Percentiles rank a stretch among this genome's conserved stretches.
phyloP scores from a whole-genome alignment of 2,113 vertebrate species.

The Leucopternis melanops region DNA sequence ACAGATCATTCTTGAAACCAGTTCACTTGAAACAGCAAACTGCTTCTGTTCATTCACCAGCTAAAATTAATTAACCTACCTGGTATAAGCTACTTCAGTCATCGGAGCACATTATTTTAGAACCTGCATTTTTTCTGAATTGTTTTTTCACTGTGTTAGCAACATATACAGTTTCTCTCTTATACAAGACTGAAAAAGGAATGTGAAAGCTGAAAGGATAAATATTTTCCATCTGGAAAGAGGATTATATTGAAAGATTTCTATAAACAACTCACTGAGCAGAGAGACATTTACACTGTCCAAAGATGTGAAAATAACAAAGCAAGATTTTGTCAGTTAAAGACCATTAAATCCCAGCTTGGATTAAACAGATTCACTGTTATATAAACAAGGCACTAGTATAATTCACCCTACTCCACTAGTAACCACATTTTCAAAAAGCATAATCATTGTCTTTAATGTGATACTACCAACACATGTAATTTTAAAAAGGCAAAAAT shows the following conservation, averaged over 20 bases:
- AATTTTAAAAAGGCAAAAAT: neutral
- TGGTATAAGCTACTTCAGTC: neutral
- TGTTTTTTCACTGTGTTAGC: neutral
- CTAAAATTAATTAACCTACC: neutral
- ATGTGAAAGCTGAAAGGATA: neutral
- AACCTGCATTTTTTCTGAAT: neutral
- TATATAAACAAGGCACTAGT: neutral
- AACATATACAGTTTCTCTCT: neutral
- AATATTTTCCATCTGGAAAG: neutral
- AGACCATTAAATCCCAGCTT: neutral
- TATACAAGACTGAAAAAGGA: neutral
- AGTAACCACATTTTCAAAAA: neutral
- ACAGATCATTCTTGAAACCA: neutral
- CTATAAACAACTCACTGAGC: neutral
- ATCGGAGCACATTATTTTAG: neutral
- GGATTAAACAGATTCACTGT: neutral
- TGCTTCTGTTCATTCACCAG: neutral
- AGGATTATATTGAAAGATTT: neutral
- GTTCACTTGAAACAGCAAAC: neutral
- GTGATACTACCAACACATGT: neutral
- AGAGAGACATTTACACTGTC: neutral
- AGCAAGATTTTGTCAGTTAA: neutral
- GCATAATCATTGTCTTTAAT: neutral
- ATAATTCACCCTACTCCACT: neutral
- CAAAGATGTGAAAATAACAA: neutral